Percentiles rank a stretch among this genome's conserved stretches.
Conservation (phyloP, 2,888 invertebrate genomes). For the Mesorhabditis sp. region DNA sequence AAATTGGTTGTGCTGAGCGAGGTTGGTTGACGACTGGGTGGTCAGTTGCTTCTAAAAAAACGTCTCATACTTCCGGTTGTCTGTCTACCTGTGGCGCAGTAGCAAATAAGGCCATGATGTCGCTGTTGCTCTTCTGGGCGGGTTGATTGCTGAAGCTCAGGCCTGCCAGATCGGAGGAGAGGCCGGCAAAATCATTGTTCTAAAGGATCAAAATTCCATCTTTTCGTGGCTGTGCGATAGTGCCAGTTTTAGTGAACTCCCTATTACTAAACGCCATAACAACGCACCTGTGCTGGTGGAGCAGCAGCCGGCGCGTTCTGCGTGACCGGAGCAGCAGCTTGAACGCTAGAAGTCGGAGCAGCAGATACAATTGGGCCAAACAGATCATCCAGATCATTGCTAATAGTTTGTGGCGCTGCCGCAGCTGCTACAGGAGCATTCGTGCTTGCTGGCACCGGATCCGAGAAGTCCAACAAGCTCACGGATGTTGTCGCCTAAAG, state of each 20-base stretch:
- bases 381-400: constrained; percentile 44
- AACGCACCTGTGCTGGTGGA: no score
- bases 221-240: no score
- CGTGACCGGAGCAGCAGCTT: background rate
- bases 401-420: background rate
- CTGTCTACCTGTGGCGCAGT: constrained; percentile 4
- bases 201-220: background rate
- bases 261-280: no score
- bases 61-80: background rate
- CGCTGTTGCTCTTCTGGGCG: background rate
- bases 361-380: constrained; percentile 51
- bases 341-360: constrained; percentile 9
- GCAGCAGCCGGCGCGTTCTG: no score
- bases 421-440: no score
- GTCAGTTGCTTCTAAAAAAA: background rate
- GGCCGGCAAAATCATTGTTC: background rate
- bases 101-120: background rate
- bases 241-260: no score
- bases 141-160: background rate
- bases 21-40: background rate
- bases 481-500: constrained; percentile 57
- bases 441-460: background rate
- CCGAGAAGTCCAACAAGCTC: background rate
- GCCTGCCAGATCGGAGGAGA: background rate
- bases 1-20: background rate